These are phyloP conservation scores for Carettochelys insculpta DNA, from an alignment of 2,113 vertebrate genomes.

Conservation along the genomic window DNA sequence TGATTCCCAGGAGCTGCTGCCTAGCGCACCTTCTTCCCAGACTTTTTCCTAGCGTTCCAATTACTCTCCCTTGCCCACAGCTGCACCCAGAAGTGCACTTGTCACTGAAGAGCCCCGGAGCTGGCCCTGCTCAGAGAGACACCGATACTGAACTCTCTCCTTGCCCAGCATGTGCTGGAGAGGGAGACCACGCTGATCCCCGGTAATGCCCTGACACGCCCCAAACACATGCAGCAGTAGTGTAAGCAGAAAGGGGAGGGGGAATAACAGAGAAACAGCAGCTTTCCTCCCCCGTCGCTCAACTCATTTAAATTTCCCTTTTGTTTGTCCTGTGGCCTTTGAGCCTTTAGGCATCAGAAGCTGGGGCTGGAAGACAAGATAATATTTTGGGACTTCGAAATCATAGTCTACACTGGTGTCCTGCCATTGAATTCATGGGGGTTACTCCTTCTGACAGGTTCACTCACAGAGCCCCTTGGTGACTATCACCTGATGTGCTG, in stretches of 20 bases:
- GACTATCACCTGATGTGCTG: too few species aligned
- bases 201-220: not conserved
- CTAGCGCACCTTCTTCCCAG: not conserved
- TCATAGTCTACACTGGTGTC: too few species aligned
- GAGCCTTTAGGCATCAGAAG: too few species aligned
- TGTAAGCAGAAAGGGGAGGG: not conserved
- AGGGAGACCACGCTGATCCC: not conserved
- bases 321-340: too few species aligned
- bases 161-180: not conserved
- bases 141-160: not conserved
- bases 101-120: not conserved
- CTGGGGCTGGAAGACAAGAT: too few species aligned
- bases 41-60: not conserved
- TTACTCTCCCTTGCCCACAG: not conserved
- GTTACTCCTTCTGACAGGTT: too few species aligned
- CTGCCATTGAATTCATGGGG: too few species aligned
- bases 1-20: not conserved
- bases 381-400: too few species aligned
- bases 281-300: not conserved
- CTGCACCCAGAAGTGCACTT: not conserved
- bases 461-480: too few species aligned
- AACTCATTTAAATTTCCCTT: too few species aligned
- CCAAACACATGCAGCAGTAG: not conserved
- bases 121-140: not conserved
- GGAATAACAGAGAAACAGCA: too few species aligned